A percentile compares a stretch with the other conserved stretches of the same genome.
Evolutionary conservation across 2,113 vertebrate genomes (phyloP).

Genomic region (Pseudois nayaur): DNA sequence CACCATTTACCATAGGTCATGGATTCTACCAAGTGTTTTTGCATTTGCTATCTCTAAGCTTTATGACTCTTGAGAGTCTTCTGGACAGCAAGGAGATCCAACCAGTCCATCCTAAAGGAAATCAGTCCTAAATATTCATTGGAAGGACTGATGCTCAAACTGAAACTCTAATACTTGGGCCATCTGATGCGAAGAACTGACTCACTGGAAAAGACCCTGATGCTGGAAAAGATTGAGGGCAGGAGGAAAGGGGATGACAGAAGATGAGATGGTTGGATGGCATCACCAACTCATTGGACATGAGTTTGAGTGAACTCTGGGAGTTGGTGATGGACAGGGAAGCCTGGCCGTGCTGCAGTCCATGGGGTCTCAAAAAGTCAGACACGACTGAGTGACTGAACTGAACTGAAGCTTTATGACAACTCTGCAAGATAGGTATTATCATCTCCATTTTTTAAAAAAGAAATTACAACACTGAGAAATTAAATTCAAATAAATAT

Average conservation of each 20-base stretch:
- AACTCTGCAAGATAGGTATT: not conserved
- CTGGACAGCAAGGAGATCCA: not conserved
- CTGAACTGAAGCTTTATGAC: not conserved
- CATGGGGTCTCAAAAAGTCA: not conserved
- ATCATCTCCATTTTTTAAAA: not conserved
- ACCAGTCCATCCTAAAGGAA: not conserved
- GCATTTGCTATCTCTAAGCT: not conserved
- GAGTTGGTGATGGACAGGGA: not conserved
- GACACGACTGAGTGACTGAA: not conserved
- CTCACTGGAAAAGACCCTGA: not conserved
- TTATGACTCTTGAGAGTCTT: not conserved
- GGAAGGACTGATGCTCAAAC: not conserved
- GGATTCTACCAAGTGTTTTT: slow-evolving; percentile 11
- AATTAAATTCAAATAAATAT: not conserved
- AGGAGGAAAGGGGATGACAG: not conserved
- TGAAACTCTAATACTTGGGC: not conserved
- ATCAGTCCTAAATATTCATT: not conserved
- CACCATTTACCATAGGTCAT: not conserved
- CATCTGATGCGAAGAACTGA: not conserved
- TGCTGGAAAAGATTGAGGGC: not conserved
- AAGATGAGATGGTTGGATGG: not conserved
- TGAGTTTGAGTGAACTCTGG: not conserved
- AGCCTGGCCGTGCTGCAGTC: not conserved
- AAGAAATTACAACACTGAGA: not conserved
- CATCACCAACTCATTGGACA: not conserved